phyloP scores from a whole-genome alignment of 2,888 invertebrate species.

The Phengaris arion region DNA sequence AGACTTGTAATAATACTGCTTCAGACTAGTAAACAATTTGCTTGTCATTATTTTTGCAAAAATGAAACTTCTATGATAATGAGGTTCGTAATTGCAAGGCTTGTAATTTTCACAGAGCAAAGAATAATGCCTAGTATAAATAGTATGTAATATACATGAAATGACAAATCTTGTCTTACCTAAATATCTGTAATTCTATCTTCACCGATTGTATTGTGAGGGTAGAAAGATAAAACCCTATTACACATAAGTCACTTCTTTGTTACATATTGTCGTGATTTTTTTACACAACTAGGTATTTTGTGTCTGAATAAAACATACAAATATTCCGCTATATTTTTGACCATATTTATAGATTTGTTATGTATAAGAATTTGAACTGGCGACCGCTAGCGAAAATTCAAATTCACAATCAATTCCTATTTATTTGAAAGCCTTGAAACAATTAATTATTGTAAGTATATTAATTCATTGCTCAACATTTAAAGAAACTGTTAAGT shows the following conservation, averaged over 20 bases:
- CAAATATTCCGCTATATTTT: background rate
- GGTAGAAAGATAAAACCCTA: no score
- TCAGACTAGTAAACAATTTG: background rate
- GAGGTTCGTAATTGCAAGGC: background rate
- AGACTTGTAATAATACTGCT: background rate
- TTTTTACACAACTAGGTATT: no score
- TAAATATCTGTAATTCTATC: no score
- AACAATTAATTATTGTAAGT: slow-evolving; percentile 1
- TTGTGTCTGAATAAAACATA: no score
- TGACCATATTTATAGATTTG: background rate
- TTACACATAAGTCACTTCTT: no score
- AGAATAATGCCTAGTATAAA: no score
- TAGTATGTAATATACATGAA: no score
- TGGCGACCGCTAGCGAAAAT: background rate
- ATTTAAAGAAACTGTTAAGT: background rate
- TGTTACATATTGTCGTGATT: no score
- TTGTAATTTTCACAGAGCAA: no score
- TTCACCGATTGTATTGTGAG: no score
- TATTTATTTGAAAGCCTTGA: slow-evolving; percentile 6
- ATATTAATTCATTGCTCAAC: background rate
- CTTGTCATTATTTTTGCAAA: no score
- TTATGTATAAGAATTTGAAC: background rate
- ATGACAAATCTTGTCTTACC: no score
- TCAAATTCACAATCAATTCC: background rate
- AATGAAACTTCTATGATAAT: slow-evolving; percentile 3